These are phyloP conservation scores for Tryphoninae sp. DNA, from an alignment of 2,888 invertebrate species.

Conservation along the genomic window DNA sequence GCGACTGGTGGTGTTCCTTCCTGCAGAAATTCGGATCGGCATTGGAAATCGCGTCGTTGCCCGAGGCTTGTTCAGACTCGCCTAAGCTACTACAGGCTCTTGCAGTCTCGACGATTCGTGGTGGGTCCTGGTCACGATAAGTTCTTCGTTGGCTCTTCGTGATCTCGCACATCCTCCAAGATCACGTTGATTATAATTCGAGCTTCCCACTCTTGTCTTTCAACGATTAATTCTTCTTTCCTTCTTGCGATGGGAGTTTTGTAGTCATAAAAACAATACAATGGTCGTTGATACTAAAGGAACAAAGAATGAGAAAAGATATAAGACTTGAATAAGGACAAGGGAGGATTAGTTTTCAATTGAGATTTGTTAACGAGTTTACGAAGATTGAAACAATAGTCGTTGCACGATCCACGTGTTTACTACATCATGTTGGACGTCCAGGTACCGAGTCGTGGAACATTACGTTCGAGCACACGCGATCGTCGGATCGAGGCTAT, in stretches of 20 bases:
- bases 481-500: constrained; percentile 5
- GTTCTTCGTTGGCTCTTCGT: constrained; percentile 74
- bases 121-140: constrained; percentile 78
- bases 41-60: constrained; percentile 37
- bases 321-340: too few species aligned
- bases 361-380: neutral
- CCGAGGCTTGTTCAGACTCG: constrained; percentile 35
- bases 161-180: constrained; percentile 74
- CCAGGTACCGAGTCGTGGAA: neutral
- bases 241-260: neutral
- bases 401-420: neutral
- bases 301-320: too few species aligned
- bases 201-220: neutral
- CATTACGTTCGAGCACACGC: neutral
- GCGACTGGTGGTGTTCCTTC: constrained; percentile 63
- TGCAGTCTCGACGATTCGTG: constrained; percentile 72
- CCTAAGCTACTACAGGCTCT: constrained; percentile 55
- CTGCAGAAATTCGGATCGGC: constrained; percentile 58
- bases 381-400: neutral
- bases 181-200: constrained; percentile 11
- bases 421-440: neutral
- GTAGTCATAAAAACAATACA: too few species aligned
- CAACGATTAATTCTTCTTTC: constrained; percentile 45
- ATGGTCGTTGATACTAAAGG: too few species aligned
- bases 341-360: too few species aligned